Evolutionary conservation across 2,113 vertebrate genomes (phyloP).

Genomic region (Pollimyrus isidori): DNA sequence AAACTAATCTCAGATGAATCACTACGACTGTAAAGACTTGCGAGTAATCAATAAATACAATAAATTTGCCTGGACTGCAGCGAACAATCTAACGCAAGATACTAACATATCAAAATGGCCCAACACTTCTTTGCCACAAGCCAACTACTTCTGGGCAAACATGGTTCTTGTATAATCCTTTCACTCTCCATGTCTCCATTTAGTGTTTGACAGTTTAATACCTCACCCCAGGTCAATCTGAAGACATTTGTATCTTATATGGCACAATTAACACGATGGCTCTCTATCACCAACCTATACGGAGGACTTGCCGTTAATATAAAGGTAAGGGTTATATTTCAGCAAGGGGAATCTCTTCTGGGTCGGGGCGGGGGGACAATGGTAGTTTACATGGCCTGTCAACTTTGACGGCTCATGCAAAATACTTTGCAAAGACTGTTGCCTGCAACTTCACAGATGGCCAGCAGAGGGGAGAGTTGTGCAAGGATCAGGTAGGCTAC

Average conservation of each 20-base stretch:
- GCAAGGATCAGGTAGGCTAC: background rate
- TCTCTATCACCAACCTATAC: background rate
- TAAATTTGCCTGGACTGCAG: background rate
- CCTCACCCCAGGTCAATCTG: background rate
- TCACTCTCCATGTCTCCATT: too few relatives aligned
- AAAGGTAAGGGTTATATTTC: background rate
- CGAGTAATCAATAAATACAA: conserved; percentile 13
- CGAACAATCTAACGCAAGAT: background rate
- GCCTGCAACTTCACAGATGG: background rate
- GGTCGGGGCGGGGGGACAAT: background rate
- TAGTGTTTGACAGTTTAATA: conserved; percentile 1
- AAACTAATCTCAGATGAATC: background rate
- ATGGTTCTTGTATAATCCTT: background rate
- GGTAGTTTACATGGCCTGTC: background rate
- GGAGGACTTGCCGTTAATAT: background rate
- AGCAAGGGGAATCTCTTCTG: background rate
- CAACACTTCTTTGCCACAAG: background rate
- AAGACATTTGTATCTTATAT: background rate
- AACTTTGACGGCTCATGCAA: background rate
- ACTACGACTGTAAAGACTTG: background rate
- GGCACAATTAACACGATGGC: background rate
- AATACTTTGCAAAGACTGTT: background rate
- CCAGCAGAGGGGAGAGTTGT: background rate
- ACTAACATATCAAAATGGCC: conserved; percentile 3
- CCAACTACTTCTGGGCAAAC: background rate